phyloP scores from a whole-genome alignment of 2,113 vertebrate species.

The pig (Sus scrofa) region DNA sequence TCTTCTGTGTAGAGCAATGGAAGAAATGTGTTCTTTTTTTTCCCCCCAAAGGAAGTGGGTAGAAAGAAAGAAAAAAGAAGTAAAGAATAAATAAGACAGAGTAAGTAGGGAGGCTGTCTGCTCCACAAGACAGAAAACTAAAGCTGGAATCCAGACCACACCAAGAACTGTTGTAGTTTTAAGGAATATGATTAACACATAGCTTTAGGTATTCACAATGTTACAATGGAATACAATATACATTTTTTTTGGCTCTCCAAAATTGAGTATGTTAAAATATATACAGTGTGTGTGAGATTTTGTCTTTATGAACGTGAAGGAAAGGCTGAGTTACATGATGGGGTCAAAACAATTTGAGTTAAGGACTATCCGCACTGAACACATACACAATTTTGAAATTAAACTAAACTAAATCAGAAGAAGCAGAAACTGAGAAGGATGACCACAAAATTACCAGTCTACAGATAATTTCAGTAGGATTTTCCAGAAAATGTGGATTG shows the following conservation, averaged over 20 bases:
- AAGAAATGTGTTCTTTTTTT: neutral
- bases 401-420: conserved; percentile 9
- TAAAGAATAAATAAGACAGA: neutral
- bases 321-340: neutral
- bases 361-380: neutral
- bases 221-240: accelerated
- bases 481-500: neutral
- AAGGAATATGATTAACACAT: neutral
- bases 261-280: neutral
- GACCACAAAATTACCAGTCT: neutral
- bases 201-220: neutral
- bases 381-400: neutral
- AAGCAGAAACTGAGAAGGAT: neutral
- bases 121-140: neutral
- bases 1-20: neutral
- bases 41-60: neutral
- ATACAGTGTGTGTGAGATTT: neutral
- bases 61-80: neutral
- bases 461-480: neutral
- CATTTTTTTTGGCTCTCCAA: neutral
- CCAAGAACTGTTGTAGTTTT: neutral
- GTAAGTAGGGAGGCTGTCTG: neutral
- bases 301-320: neutral
- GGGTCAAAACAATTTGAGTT: neutral
- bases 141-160: neutral